These are phyloP conservation scores for Spodoptera exigua DNA, from an alignment of 2,888 invertebrate genomes.

Conservation along the genomic window DNA sequence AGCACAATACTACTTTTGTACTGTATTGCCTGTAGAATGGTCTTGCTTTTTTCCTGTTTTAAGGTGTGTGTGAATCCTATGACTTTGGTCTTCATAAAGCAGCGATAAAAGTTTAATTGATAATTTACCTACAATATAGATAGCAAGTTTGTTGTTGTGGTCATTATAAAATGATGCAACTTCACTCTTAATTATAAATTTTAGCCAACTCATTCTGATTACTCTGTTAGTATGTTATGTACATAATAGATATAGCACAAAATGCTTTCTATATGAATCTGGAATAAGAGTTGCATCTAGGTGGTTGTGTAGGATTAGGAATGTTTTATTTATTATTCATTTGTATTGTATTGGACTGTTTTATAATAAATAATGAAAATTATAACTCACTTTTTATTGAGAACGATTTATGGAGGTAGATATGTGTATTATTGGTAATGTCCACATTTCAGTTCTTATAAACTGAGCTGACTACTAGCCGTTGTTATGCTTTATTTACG, in stretches of 20 bases:
- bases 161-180: conserved; percentile 20
- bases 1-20: conserved; percentile 17
- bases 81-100: neutral
- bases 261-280: conserved; percentile 10
- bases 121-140: conserved; percentile 12
- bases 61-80: conserved; percentile 7
- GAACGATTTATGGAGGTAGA: too few species aligned
- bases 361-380: conserved; percentile 44
- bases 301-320: conserved; percentile 31
- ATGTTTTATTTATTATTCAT: conserved; percentile 56
- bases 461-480: too few species aligned
- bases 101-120: conserved; percentile 12
- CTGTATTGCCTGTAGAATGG: conserved; percentile 1
- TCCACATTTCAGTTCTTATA: too few species aligned
- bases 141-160: conserved; percentile 17
- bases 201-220: conserved; percentile 14
- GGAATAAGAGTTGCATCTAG: conserved; percentile 22
- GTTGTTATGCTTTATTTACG: too few species aligned
- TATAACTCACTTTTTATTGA: conserved; percentile 32
- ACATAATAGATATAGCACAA: conserved; percentile 17
- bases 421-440: too few species aligned
- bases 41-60: neutral
- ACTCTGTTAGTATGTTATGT: neutral
- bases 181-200: neutral
- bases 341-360: conserved; percentile 60